phyloP scores from a whole-genome alignment of 2,113 vertebrate species.

The Phodopus roborovskii region DNA sequence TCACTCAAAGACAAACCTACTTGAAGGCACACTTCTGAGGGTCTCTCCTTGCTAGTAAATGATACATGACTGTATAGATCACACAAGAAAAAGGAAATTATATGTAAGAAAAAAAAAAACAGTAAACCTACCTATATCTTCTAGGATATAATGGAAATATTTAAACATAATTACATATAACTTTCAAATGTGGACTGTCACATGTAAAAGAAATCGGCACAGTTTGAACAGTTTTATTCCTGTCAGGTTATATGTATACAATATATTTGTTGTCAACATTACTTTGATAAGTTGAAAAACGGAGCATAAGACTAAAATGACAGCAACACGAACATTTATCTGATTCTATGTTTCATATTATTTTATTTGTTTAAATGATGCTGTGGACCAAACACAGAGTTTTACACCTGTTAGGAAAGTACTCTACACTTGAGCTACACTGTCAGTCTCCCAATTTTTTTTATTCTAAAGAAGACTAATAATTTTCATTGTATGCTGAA shows the following conservation, averaged over 20 bases:
- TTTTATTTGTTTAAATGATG: background rate
- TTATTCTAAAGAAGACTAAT: background rate
- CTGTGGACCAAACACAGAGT: background rate
- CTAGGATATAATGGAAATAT: background rate
- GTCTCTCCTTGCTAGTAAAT: background rate
- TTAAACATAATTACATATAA: background rate
- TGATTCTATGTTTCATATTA: background rate
- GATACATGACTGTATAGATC: background rate
- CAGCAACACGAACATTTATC: background rate
- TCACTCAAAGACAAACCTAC: background rate
- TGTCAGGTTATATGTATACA: background rate
- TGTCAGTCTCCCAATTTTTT: background rate
- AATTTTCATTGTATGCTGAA: background rate
- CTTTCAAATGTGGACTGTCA: slow-evolving; percentile 9
- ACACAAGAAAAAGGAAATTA: background rate
- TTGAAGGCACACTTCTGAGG: background rate
- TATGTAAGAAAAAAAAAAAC: background rate
- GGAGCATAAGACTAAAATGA: background rate
- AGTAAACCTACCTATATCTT: background rate
- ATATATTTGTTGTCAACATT: background rate
- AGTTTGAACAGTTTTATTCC: background rate
- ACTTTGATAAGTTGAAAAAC: background rate
- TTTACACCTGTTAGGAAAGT: background rate
- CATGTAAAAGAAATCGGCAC: background rate
- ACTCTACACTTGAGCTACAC: background rate